Evolutionary conservation across 2,888 invertebrate species (phyloP), one percentile per base, ranked within the genome.

Genomic region (Caradrina clavipalpis): DNA sequence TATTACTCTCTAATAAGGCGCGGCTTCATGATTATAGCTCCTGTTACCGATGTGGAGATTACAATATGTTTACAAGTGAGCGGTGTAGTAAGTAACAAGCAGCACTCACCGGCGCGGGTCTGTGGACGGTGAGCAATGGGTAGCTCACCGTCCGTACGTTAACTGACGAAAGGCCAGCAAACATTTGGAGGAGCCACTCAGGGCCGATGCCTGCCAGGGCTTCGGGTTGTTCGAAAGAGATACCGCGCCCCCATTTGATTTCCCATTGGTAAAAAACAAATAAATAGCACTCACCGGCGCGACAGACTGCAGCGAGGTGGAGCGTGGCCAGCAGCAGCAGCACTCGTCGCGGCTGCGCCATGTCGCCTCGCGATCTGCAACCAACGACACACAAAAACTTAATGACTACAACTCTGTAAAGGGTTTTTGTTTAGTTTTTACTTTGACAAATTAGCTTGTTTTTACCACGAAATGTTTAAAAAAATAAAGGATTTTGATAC

Each of bases 201-300:
- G n/a, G n/a, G n/a, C n/a, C n/a, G n/a, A n/a, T n/a, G n/a, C n/a
- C n/a, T n/a, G n/a, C n/a, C n/a, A n/a, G n/a, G n/a, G n/a, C n/a
- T n/a, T n/a, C n/a, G n/a, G n/a, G n/a, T n/a, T n/a, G n/a, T n/a
- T n/a, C n/a, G n/a, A n/a, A n/a, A n/a, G n/a, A n/a, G n/a, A n/a
- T n/a, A n/a, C n/a, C n/a, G n/a, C n/a, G n/a, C n/a, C n/a, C n/a
- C n/a, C n/a, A n/a, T n/a, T n/a, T n/a, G n/a, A n/a, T n/a, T n/a
- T n/a, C n/a, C n/a, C n/a, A n/a, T n/a, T n/a, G n/a, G n/a, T n/a
- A n/a, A n/a, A n/a, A n/a, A n/a, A n/a, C n/a, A n/a, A n/a, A n/a
- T n/a, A n/a, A n/a, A n/a, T n/a, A n/a, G n/a, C 21, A 67, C 91
- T 90, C 80, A 94, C 94, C 93, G 63, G 92, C 94, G 56, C 76